Evolutionary conservation across 2,888 invertebrate genomes (phyloP), one percentile per base, ranked within the genome.

Genomic region (Heliconius ismenius): DNA sequence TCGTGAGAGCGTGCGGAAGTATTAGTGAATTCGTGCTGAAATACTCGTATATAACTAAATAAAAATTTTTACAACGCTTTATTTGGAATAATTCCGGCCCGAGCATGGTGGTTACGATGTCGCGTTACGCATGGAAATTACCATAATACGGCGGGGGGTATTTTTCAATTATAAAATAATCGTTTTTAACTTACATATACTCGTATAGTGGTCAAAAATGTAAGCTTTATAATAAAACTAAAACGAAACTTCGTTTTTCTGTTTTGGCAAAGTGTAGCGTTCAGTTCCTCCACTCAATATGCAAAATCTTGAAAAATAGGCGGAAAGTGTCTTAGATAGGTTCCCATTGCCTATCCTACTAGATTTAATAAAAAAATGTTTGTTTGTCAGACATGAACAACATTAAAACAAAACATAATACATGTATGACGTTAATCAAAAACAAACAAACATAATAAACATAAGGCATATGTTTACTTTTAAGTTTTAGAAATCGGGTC

Each of bases 111-210:
- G 85, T 89, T 87, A 88, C 83, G 83, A 84, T 84, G 85, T 85
- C 87, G 85, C 84, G 87, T 89, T 88, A 87, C 87, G 89, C 87
- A 89, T 91, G 88, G 87, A 90, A 90, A 91, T 91, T 85, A 87
- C 81, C 84, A 84, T 87, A 87, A 86, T 49, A 49, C 6, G 49
- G 84, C 82, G 83, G 85, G 84, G 81, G 83, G 86, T 87, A 89
- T 87, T 88, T 90, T 86, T 83, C 82, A 87, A 88, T 69, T 86
- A 86, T 86, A 85, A 83, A n/a, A 60, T 62, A 54, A 69, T 28
- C 15, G 39, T 15, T 1, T n/a, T 67, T 39, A 24, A 6, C 39
- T 39, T 67, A 39, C 26, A 26, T 26, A 26, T 26, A n/a, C n/a
- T n/a, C n/a, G 26, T 39, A 36, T 24, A 39, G n/a, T 15, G 39